phyloP scores from a whole-genome alignment of 2,797 vertebrate species.

The Stomatorhinus walkeri region DNA sequence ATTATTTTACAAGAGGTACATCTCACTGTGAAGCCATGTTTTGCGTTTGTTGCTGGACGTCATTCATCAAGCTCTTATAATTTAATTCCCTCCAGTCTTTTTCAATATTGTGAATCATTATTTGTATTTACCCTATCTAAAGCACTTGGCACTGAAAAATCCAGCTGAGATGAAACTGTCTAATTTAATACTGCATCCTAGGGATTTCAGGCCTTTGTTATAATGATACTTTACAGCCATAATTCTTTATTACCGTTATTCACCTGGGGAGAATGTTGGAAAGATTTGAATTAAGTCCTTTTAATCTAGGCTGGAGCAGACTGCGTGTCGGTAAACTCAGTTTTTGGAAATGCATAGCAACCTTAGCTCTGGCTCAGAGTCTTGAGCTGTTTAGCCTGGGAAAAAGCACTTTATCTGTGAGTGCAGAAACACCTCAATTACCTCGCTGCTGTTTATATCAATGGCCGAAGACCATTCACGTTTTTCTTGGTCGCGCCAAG shows the following conservation, averaged over 20 bases:
- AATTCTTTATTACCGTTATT: constrained; percentile 52
- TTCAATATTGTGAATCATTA: constrained; percentile 39
- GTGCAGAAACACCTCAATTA: constrained; percentile 51
- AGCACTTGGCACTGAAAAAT: constrained; percentile 35
- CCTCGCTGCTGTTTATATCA: constrained; percentile 43
- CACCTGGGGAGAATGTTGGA: constrained; percentile 42
- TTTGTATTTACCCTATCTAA: constrained; percentile 41
- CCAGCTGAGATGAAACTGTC: constrained; percentile 57
- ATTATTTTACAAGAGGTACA: neutral
- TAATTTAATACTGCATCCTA: constrained; percentile 47
- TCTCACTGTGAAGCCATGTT: constrained; percentile 3
- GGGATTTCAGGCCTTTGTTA: constrained; percentile 42
- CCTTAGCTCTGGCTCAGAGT: constrained; percentile 40
- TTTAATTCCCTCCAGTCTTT: constrained; percentile 26
- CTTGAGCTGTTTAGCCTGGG: constrained; percentile 37
- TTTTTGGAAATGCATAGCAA: constrained; percentile 49
- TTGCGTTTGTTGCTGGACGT: neutral
- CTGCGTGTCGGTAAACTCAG: constrained; percentile 47
- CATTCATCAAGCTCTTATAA: constrained; percentile 36
- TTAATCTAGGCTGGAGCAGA: constrained; percentile 48
- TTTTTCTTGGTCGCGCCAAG: constrained; percentile 41
- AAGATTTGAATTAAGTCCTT: constrained; percentile 53
- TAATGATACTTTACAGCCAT: constrained; percentile 44
- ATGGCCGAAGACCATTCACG: constrained; percentile 28
- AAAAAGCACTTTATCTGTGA: constrained; percentile 48